Percentiles rank a stretch among this genome's conserved stretches.
Evolutionary conservation across 2,113 vertebrate species (phyloP).

Genomic region (Beaufortia kweichowensis): DNA sequence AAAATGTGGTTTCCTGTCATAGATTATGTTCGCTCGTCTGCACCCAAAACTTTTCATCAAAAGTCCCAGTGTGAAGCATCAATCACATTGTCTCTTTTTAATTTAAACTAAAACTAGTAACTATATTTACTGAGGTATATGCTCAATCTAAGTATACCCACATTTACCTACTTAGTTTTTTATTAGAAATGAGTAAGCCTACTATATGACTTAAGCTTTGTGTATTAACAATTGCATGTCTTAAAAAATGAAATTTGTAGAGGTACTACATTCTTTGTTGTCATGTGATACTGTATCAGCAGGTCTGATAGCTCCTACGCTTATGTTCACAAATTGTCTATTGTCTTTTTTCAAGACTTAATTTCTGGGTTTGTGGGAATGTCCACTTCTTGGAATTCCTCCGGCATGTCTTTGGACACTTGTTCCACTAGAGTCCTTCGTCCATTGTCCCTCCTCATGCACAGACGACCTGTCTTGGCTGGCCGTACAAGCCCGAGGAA

Average conservation of each 20-base stretch:
- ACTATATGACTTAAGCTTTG: neutral
- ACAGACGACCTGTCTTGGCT: conserved; percentile 77
- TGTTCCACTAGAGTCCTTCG: neutral
- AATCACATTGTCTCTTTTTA: neutral
- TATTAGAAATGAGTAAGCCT: no score
- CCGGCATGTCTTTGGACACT: conserved; percentile 31
- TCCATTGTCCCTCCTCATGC: conserved; percentile 52
- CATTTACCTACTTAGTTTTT: no score
- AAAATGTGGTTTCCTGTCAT: conserved; percentile 12
- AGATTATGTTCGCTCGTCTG: neutral
- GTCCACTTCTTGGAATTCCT: conserved; percentile 75
- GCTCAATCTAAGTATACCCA: no score
- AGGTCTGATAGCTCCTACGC: neutral
- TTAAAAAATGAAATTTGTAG: neutral
- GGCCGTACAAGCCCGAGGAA: conserved; percentile 88
- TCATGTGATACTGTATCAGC: neutral
- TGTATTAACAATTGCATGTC: neutral
- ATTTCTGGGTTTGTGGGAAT: conserved; percentile 58
- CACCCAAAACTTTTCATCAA: neutral
- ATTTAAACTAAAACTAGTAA: neutral
- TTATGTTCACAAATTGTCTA: neutral
- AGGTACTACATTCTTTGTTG: neutral
- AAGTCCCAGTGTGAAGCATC: neutral
- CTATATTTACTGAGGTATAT: neutral
- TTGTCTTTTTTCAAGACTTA: conserved; percentile 10